Conservation (phyloP, 2,797 vertebrate species). For the Notamacropus eugenii region DNA sequence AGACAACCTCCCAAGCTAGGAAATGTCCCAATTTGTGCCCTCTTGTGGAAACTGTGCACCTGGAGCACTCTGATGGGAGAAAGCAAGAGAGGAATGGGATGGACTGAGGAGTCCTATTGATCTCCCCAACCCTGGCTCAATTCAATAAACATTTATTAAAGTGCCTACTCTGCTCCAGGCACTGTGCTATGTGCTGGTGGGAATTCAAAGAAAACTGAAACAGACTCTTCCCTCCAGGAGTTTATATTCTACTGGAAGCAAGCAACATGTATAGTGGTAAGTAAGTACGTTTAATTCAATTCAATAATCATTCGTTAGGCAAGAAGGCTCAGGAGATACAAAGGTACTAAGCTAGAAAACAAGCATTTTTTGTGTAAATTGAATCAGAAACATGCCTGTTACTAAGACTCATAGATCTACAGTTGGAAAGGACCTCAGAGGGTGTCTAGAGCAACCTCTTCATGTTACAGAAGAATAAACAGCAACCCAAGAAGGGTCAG, state of each 20-base stretch:
- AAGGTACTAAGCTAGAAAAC: too few relatives aligned
- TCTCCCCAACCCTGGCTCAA: neutral
- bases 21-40: neutral
- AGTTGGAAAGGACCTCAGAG: too few relatives aligned
- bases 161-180: neutral
- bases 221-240: neutral
- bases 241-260: neutral
- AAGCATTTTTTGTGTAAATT: too few relatives aligned
- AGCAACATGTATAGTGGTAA: neutral
- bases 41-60: neutral
- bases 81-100: neutral
- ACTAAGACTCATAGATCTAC: too few relatives aligned
- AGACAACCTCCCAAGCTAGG: neutral
- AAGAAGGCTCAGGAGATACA: neutral
- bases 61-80: neutral
- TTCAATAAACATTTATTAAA: neutral
- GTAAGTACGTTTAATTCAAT: neutral
- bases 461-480: too few relatives aligned
- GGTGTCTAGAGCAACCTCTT: too few relatives aligned
- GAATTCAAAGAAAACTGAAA: slow-evolving; percentile 16
- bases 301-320: neutral
- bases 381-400: too few relatives aligned
- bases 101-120: neutral
- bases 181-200: neutral
- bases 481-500: too few relatives aligned